Conservation (phyloP, 2,113 vertebrate species). For the Ceyx cyanopectus region DNA sequence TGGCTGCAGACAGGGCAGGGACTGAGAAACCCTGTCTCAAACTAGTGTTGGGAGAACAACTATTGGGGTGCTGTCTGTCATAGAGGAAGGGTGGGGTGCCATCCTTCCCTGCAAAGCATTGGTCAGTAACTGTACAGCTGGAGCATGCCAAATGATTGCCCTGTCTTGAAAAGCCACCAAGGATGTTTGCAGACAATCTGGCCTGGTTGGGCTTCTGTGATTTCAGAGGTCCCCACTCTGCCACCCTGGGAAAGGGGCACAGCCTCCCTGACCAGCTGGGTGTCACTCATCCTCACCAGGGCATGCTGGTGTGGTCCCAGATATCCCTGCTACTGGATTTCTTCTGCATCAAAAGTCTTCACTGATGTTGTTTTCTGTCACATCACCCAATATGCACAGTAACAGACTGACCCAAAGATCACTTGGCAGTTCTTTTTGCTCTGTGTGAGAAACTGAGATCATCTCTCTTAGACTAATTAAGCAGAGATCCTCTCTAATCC, state of each 20-base stretch:
- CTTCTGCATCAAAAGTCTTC: background rate
- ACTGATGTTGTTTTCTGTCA: background rate
- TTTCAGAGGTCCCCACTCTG: background rate
- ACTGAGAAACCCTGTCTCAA: background rate
- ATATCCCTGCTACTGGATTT: background rate
- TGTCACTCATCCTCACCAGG: too few relatives aligned
- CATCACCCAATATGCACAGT: rapidly evolving
- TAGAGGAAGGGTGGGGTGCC: background rate
- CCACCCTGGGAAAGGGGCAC: background rate
- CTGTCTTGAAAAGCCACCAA: background rate
- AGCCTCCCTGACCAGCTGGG: too few relatives aligned
- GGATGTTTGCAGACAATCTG: background rate
- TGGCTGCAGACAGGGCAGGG: too few relatives aligned
- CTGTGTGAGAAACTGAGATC: constrained; percentile 10
- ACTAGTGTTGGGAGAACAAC: background rate
- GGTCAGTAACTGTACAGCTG: background rate
- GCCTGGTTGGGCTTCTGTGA: background rate
- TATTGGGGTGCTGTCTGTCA: background rate
- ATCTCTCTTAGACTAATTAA: constrained; percentile 37
- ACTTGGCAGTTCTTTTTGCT: background rate
- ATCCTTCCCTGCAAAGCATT: background rate
- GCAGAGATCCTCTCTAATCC: constrained; percentile 16
- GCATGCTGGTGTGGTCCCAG: background rate
- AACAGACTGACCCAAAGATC: background rate
- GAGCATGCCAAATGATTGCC: background rate